Evolutionary conservation across 2,797 vertebrate species (phyloP), one percentile per base, ranked within the genome.

Genomic region (Myripristis jacobus): DNA sequence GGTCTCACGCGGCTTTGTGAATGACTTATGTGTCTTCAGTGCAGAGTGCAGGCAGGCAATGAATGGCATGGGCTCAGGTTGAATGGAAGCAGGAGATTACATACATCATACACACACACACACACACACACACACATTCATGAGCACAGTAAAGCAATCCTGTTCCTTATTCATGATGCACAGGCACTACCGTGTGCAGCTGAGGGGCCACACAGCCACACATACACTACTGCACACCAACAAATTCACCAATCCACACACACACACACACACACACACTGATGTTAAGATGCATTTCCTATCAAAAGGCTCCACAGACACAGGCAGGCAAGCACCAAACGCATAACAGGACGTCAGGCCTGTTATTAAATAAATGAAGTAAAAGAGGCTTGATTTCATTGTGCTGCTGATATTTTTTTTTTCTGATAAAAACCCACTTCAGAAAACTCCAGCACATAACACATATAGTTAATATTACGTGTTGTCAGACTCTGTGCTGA

Each of bases 11-110:
- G 29, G 8, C 75, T 78, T 68, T 77, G 22, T 91, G 87, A 92
- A 89, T 91, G 88, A 41, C 36, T 60, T 19, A 18, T 4, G 52
- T 15, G 50, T 66, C 55, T 61, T 12, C 4, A 21, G 66, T 58
- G 50, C 27, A 59, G 43, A 54, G 36, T 41, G 16, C 36, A n/a
- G 25, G 8, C 15, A 70, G 48, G 50, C 12, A 3, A 52, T 89
- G 84, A 88, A 88, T 86, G 86, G 57, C 25, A 41, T 43, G 12
- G 29, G 27, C 54, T 64, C 62, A 19, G 52, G 18, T 61, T 90
- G 84, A 90, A 87, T 88, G 86, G 80, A 80, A 25, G 68, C 62
- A 59, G 34, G n/a, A 22, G 53, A 46, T 16, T 13, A 24, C 31
- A 36, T 1, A 19, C 29, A 36, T 16, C 34, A 21, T 29, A 46